A percentile compares a stretch with the other conserved stretches of the same genome.
These are phyloP conservation scores for Coptodon rendalli DNA, from an alignment of 2,113 vertebrate genomes.

Conservation along the genomic window DNA sequence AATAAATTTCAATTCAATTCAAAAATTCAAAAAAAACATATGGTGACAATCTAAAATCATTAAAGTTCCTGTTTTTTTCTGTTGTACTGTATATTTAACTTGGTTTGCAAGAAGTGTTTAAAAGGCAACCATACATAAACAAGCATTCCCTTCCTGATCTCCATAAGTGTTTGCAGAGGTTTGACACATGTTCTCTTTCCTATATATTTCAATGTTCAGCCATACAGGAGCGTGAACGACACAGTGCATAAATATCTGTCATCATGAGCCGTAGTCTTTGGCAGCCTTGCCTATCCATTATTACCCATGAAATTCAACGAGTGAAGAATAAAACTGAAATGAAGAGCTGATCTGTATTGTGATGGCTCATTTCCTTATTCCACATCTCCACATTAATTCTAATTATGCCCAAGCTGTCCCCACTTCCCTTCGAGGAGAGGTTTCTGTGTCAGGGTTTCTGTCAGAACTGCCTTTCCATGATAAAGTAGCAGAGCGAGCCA, in stretches of 20 bases:
- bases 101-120: background rate
- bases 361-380: conserved; percentile 70
- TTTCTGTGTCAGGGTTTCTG: conserved; percentile 61
- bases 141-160: background rate
- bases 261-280: conserved; percentile 29
- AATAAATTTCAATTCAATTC: no score
- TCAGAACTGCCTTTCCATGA: conserved; percentile 56
- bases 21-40: no score
- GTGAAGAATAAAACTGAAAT: conserved; percentile 68
- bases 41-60: background rate
- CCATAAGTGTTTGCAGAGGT: background rate
- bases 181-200: background rate
- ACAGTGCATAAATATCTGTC: conserved; percentile 31
- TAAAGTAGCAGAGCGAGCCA: conserved; percentile 48
- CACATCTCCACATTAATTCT: conserved; percentile 69
- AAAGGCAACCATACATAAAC: background rate
- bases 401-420: conserved; percentile 67
- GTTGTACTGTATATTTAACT: background rate
- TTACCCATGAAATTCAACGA: conserved; percentile 60
- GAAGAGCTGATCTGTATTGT: conserved; percentile 63
- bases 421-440: conserved; percentile 50
- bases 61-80: background rate
- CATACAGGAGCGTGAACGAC: conserved; percentile 12
- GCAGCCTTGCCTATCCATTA: conserved; percentile 54
- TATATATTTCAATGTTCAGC: conserved; percentile 3